These are phyloP conservation scores for Poliocrania exsul DNA, from an alignment of 2,797 vertebrate species.

Conservation along the genomic window DNA sequence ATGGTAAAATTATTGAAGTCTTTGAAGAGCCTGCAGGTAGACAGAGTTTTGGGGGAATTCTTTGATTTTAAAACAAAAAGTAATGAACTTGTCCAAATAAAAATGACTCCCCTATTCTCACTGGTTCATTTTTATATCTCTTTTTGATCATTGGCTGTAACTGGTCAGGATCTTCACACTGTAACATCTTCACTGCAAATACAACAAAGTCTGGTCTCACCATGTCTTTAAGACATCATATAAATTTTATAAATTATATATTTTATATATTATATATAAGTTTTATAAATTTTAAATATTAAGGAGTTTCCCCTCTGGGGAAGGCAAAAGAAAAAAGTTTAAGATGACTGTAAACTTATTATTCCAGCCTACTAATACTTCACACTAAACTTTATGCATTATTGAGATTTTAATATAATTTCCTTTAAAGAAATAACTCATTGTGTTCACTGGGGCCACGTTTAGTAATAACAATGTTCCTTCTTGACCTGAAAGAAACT, in stretches of 20 bases:
- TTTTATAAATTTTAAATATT: background rate
- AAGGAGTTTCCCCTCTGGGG: background rate
- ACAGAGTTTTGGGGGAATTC: background rate
- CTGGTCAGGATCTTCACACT: background rate
- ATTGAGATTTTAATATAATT: background rate
- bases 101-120: fast-evolving
- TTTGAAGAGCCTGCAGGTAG: background rate
- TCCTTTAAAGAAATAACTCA: background rate
- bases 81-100: background rate
- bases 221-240: background rate
- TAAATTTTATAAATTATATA: background rate
- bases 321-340: background rate
- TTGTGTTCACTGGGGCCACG: background rate
- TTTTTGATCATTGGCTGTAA: fast-evolving
- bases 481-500: background rate
- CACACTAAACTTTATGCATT: background rate
- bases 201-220: background rate
- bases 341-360: background rate
- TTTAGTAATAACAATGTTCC: background rate
- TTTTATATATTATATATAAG: background rate
- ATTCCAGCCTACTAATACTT: background rate
- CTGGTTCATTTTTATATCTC: background rate
- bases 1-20: background rate
- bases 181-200: background rate
- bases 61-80: background rate